Evolutionary conservation across 2,797 vertebrate genomes (phyloP).

Genomic region (Jordanella pulchra): DNA sequence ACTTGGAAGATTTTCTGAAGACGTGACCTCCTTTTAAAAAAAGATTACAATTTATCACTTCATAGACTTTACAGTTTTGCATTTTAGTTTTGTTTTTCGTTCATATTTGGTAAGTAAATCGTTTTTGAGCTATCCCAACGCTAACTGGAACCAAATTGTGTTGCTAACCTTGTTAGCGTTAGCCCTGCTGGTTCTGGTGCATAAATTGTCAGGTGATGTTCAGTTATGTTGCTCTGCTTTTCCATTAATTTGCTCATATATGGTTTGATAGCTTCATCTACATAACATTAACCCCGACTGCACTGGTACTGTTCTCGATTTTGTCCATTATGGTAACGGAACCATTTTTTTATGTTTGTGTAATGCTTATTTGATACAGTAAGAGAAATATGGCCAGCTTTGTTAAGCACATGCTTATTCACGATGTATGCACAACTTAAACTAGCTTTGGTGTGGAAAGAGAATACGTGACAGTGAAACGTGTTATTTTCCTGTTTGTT

Average conservation of each 20-base stretch:
- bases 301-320: no score
- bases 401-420: background rate
- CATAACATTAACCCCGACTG: background rate
- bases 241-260: no score
- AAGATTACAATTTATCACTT: background rate
- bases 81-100: background rate
- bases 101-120: constrained; percentile 29
- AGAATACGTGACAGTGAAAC: background rate
- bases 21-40: background rate
- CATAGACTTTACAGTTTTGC: background rate
- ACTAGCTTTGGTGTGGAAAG: background rate
- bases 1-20: background rate
- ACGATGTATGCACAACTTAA: no score
- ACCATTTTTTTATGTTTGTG: background rate
- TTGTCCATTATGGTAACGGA: background rate
- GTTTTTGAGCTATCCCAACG: background rate
- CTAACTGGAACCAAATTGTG: constrained; percentile 9
- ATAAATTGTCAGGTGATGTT: background rate
- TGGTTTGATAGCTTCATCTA: background rate
- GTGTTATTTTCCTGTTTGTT: background rate
- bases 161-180: constrained; percentile 21
- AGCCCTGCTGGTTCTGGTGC: background rate
- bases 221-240: background rate
- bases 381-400: background rate
- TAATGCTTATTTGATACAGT: background rate